Evolutionary conservation across 2,113 vertebrate species (phyloP).

Genomic region (Engraulis encrasicolus): DNA sequence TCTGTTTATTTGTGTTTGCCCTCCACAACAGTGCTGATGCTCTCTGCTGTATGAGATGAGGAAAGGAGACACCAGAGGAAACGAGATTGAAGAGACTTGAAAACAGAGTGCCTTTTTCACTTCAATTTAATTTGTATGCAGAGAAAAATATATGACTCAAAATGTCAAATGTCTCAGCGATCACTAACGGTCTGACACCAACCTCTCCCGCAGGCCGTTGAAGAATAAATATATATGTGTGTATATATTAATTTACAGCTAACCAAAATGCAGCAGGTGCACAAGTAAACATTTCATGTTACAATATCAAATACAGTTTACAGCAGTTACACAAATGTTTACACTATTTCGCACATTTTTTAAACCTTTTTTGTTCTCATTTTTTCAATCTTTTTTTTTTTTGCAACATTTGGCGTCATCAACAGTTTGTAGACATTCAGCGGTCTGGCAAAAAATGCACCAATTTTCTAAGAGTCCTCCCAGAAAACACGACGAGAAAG

Average conservation of each 20-base stretch:
- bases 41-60: background rate
- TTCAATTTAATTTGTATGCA: conserved; percentile 50
- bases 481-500: conserved; percentile 8
- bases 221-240: conserved; percentile 30
- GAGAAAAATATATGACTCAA: conserved; percentile 42
- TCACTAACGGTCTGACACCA: background rate
- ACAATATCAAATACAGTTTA: conserved; percentile 44
- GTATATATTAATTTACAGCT: conserved; percentile 46
- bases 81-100: background rate
- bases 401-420: conserved; percentile 40
- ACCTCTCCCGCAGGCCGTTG: too few relatives aligned
- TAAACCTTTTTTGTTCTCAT: background rate
- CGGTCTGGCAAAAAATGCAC: conserved; percentile 56
- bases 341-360: conserved; percentile 26
- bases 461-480: conserved; percentile 39
- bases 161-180: conserved; percentile 33
- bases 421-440: conserved; percentile 55
- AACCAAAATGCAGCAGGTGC: conserved; percentile 43
- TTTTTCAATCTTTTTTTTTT: conserved; percentile 27
- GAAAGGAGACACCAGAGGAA: background rate
- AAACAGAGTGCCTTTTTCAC: conserved; percentile 34
- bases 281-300: conserved; percentile 47
- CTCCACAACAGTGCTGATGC: too few relatives aligned
- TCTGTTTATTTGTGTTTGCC: too few relatives aligned
- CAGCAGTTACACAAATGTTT: conserved; percentile 40